Conservation (phyloP, 1,140 invertebrate genomes). For the Steinernema khuongi region DNA sequence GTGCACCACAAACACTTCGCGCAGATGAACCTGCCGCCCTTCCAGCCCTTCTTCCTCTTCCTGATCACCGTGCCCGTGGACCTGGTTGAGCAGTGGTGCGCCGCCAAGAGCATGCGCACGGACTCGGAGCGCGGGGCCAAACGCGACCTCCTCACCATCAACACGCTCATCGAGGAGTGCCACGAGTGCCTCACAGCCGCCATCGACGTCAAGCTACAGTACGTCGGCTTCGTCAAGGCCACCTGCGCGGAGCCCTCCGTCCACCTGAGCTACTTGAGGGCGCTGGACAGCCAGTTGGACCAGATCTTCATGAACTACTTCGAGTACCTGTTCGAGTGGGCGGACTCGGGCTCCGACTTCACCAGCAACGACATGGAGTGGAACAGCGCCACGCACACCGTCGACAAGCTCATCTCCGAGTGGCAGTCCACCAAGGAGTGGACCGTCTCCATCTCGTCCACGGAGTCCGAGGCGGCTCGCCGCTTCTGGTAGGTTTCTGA, state of each 20-base stretch:
- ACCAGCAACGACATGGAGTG: conserved; percentile 1
- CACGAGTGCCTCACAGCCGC: background rate
- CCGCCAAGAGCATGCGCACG: background rate
- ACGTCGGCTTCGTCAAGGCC: background rate
- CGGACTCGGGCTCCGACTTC: background rate
- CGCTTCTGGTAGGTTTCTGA: background rate
- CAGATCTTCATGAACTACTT: conserved; percentile 3
- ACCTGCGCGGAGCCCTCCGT: background rate
- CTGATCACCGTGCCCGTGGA: background rate
- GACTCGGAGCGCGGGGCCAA: background rate
- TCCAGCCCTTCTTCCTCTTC: background rate
- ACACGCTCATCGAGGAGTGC: conserved; percentile 5
- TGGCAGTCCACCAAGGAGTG: background rate
- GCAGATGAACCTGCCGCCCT: background rate
- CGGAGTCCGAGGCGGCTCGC: background rate
- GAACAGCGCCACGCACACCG: background rate
- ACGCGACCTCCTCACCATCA: conserved; percentile 8
- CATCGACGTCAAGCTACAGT: background rate
- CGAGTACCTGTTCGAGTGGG: background rate
- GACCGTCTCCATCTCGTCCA: background rate
- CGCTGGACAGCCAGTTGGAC: background rate
- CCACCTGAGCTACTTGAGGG: background rate
- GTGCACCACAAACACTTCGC: background rate
- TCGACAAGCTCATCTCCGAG: background rate
- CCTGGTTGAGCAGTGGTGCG: conserved; percentile 1